Evolutionary conservation across 2,797 vertebrate genomes (phyloP), one percentile per base, ranked within the genome.

Genomic region (Rhincodon typus): DNA sequence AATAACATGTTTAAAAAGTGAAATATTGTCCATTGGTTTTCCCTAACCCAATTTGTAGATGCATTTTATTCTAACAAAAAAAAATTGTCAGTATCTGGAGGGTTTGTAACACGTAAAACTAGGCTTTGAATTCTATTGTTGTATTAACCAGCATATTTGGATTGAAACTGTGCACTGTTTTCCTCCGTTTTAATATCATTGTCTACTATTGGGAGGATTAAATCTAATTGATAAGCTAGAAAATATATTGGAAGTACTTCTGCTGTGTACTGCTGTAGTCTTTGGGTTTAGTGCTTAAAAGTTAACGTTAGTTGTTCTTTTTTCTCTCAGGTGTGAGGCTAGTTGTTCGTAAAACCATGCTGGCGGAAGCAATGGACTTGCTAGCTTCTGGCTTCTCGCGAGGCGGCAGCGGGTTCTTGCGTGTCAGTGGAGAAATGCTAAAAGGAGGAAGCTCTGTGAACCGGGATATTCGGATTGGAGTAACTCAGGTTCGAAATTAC

Each of bases 381-480:
- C 95, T 99, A 96, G 98, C 97, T 77, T 98, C 97, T 93, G 99
- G 99, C 19, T 99, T 99, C 97, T 97, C 99, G 38, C 97, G 98
- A 50, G 98, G 98, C 19, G 98, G 98, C 91, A 98, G 97, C 1
- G 98, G 99, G 77, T 99, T 99, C 97, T 98, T 99, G 30, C 97
- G 98, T 97, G 98, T 98, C 96, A 98, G 99, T 74, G 98, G 98
- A 0, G 99, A 99, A 97, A 98, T 99, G 97, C 96, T 99, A 97
- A 99, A 99, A 97, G 98, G 99, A 91, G 98, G 97, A 30, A 98
- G 98, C 97, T 98, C 98, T 5, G 98, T 98, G 96, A 98, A 98
- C 97, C 98, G 98, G 96, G 98, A 99, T 96, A 96, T 99, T 96
- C 98, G 98, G 96, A 97, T 99, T 95, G 99, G 99, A 96, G 97